Evolutionary conservation across 1,140 invertebrate genomes (phyloP).

Genomic region (Drosophila dunni): DNA sequence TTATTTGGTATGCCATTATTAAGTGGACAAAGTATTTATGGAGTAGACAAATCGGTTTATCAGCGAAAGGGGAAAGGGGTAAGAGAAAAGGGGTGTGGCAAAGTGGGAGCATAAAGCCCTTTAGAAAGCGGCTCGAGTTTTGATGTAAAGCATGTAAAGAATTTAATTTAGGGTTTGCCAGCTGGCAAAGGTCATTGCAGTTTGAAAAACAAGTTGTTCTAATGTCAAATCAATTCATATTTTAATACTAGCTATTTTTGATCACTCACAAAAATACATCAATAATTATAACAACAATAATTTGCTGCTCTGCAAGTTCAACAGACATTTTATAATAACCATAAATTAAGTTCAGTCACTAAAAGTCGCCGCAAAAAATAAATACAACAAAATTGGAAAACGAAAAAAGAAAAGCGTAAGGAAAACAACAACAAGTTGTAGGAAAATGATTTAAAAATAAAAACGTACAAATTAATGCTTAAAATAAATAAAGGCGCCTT

Average conservation of each 20-base stretch:
- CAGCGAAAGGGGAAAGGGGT: not conserved
- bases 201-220: not conserved
- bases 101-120: not conserved
- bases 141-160: slow-evolving; percentile 12
- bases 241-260: not conserved
- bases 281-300: slow-evolving; percentile 22
- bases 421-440: slow-evolving; percentile 9
- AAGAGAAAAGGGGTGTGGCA: not conserved
- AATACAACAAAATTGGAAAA: slow-evolving; percentile 45
- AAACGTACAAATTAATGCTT: slow-evolving; percentile 78
- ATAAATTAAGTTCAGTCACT: slow-evolving; percentile 80
- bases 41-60: slow-evolving; percentile 16
- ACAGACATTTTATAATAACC: slow-evolving; percentile 67
- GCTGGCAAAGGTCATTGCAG: slow-evolving; percentile 34
- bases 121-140: slow-evolving; percentile 26
- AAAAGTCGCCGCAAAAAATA: slow-evolving; percentile 63
- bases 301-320: slow-evolving; percentile 59
- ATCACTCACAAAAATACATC: slow-evolving; percentile 17
- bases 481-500: slow-evolving; percentile 72
- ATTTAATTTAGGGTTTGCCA: slow-evolving; percentile 8
- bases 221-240: too few relatives aligned
- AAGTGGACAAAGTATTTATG: slow-evolving; percentile 45
- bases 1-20: slow-evolving; percentile 62
- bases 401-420: slow-evolving; percentile 9
- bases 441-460: slow-evolving; percentile 67